Base-by-base conservation (phyloP, 2,888 invertebrate genomes). In the Erpobdella octoculata region DNA sequence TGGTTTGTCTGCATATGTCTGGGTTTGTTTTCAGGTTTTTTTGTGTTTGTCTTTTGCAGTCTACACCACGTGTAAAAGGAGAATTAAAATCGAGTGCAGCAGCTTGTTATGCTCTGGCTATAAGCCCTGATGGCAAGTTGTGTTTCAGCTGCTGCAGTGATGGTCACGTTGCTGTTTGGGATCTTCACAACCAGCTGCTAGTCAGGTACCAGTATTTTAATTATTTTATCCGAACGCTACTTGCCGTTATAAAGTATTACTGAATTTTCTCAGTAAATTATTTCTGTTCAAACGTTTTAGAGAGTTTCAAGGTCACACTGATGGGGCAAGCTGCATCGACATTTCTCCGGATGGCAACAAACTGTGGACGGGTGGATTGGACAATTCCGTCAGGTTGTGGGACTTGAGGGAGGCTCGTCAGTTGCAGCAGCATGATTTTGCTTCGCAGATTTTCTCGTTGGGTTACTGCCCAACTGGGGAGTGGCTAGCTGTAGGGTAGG, bases 91-190 rank as follows among this genome's bases (percentile, higher is more conserved):
- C 93, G 0, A 91, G 90, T 72, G 93, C 94, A 2, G 94, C 94
- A 1, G 95, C 95, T 0, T 96, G 95, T 84, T 96, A 96, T 82
- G 95, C 95, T n/a, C 87, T 96, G 18, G 94, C 94, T 72, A 93
- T 96, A 78, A 92, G 92, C 79, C 93, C 93, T 0, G 95, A 96
- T 83, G 92, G 92, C 48, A 94, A 94, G 86, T 91, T 93, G 74
- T 94, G 95, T 87, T 96, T 94, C 86, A 93, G 93, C 81, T 96
- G 95, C 85, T 95, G 95, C 85, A 92, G 93, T 67, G 95, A 96
- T 84, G 95, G 95, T 61, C 92, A 94, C 85, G 93, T 95, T 77
- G 93, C 93, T 18, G 93, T 95, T 25, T 94, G 94, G 94, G 94
- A 95, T 85, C 86, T 95, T 2, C 93, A 93, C 85, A 93, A 92